Evolutionary conservation across 1,140 invertebrate species (phyloP), one percentile per base, ranked within the genome.

Genomic region (Ephestia elutella): DNA sequence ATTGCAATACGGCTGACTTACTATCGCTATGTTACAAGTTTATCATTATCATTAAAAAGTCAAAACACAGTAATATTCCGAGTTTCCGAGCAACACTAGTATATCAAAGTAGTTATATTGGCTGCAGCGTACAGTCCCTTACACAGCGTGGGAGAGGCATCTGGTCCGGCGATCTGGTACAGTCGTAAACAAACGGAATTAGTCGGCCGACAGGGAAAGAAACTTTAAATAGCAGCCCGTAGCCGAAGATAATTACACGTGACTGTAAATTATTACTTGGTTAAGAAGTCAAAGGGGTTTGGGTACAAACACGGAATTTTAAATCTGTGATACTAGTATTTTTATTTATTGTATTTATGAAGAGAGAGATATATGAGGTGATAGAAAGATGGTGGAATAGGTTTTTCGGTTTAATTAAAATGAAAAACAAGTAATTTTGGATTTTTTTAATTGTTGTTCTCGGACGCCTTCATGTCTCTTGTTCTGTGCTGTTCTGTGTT

Each of bases 171-270:
- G 73, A 58, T 76, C 77, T 78, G 76, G 74, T 71, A 58, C 61
- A 66, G 68, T 82, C 81, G 79, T 86, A 86, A 86, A 86, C 78
- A 68, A 67, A 73, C 75, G 68, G 75, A 84, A 78, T 85, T 86
- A 82, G 81, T 76, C 58, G 69, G 71, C 71, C 70, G 49, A 77
- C 73, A 67, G 74, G 68, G 61, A 71, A 70, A 79, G 70, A 77
- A 81, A 76, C 69, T 71, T 75, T 80, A 82, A 77, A 81, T 77
- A 72, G 38, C 13, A 5, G 38, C 38, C 38, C 38, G 38, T 44
- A 44, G 13, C n/a, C 38, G 13, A 44, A 44, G 13, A 44, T 44
- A 44, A 44, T 44, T 15, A 44, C 38, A 44, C 38, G 38, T 44
- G 38, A 44, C 38, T 44, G 38, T 44, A 15, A 44, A 44, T 44